Base-by-base conservation (phyloP, 1,140 invertebrate genomes). In the Camponotus floridanus region DNA sequence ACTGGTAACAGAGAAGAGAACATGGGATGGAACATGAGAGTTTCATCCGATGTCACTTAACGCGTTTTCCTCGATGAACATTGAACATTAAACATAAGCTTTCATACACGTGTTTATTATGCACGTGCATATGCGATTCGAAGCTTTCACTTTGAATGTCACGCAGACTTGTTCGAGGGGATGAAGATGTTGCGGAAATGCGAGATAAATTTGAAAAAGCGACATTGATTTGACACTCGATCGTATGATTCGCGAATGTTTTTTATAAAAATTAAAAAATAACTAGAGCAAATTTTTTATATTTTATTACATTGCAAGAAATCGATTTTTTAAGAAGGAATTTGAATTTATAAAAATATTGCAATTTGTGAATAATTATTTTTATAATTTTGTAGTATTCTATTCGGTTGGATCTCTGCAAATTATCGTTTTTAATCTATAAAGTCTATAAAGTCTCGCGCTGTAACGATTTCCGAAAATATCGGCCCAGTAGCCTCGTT, bases 401-500 rank as follows among this genome's bases (percentile, higher is more conserved):
- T 78, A 48, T 78, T 61, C n/a, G n/a, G 33, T 48, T 11, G 74
- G 33, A 26, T n/a, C 33, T 70, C 64, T 18, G 51, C n/a, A n/a
- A 3, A 5, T 21, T 59, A 73, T 73, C 59, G 51, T 65, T 67
- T 78, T 3, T 61, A 78, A 78, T 45, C 39, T n/a, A n/a, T n/a
- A n/a, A n/a, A 51, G 42, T 31, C 42, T 45, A 42, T 26, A 67
- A 78, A 51, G 4, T 78, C 9, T 45, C 2, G 3, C 21, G 36
- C 51, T 51, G 42, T 61, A 45, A 26, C 15, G 18, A 71, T 51
- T 68, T 81, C 79, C 67, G 39, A 81, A 81, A 73, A 81, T 9
- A 45, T 61, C 65, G 65, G 65, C 78, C 78, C n/a, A n/a, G 36
- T 80, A 51, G 15, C 78, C 78, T 13, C 78, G 21, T 80, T 80